Percentiles rank a stretch among this genome's conserved stretches.
Conservation (phyloP, 30 jellyfish, hydroid and myxozoan genomes). For the Phacellophora camtschatica region DNA sequence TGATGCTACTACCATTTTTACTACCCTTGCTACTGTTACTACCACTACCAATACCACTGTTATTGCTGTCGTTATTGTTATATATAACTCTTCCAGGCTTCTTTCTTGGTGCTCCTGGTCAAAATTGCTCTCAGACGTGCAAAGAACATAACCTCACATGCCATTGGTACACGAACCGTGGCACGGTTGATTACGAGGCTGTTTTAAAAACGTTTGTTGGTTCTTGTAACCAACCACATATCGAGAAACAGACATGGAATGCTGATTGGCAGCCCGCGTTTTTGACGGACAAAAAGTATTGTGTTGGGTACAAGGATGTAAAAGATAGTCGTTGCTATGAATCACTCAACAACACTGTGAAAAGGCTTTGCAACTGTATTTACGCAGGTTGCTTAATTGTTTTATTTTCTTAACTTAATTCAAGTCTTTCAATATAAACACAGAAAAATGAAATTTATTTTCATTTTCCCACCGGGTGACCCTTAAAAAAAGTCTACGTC, state of each 20-base stretch:
- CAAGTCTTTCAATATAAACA: too few species aligned
- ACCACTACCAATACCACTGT: neutral
- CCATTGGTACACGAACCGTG: neutral
- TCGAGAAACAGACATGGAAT: neutral
- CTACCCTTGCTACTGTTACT: neutral
- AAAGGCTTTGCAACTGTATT: conserved; percentile 45
- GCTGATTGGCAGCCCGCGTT: conserved; percentile 62
- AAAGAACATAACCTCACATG: conserved; percentile 1
- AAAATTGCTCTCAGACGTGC: conserved; percentile 34
- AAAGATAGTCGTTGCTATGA: conserved; percentile 1
- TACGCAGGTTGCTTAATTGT: conserved; percentile 6
- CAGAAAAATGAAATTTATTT: too few species aligned
- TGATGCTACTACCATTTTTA: neutral
- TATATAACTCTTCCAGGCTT: neutral
- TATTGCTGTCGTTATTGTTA: neutral
- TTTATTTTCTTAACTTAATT: neutral
- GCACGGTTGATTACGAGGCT: neutral
- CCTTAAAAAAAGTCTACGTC: too few species aligned
- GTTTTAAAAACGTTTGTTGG: neutral
- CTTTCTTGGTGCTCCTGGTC: conserved; percentile 5
- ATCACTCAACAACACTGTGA: neutral
- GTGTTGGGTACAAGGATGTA: conserved; percentile 37
- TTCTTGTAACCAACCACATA: neutral
- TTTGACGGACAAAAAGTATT: neutral
- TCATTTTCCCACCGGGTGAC: too few species aligned